Percentiles rank a stretch among this genome's conserved stretches.
Evolutionary conservation across 2,113 vertebrate species (phyloP).

Genomic region (Microtus oregoni): DNA sequence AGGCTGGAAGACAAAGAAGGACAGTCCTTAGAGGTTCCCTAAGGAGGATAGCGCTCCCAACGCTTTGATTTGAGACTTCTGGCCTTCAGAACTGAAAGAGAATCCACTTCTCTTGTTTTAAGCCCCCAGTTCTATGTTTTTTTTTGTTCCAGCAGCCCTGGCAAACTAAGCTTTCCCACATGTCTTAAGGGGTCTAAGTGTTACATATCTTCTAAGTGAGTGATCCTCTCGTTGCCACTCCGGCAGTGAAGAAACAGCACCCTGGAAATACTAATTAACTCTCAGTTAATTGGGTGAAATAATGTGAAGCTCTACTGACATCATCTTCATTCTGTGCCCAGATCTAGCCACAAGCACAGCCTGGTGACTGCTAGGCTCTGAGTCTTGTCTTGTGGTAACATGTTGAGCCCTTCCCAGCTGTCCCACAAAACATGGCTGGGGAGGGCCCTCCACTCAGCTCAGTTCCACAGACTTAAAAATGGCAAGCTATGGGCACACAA

Average conservation of each 20-base stretch:
- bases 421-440: background rate
- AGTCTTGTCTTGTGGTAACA: conserved; percentile 72
- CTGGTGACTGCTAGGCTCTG: conserved; percentile 65
- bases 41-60: background rate
- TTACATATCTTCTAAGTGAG: background rate
- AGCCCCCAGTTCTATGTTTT: background rate
- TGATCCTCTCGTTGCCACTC: background rate
- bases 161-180: background rate
- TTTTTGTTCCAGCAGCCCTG: background rate
- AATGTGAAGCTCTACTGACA: conserved; percentile 67
- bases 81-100: background rate
- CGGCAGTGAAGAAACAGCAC: background rate
- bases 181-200: background rate
- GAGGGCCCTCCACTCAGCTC: background rate
- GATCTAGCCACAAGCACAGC: conserved; percentile 69
- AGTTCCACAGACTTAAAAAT: background rate
- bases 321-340: conserved; percentile 75
- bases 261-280: conserved; percentile 76
- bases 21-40: background rate
- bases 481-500: background rate
- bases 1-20: background rate
- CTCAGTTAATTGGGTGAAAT: conserved; percentile 75
- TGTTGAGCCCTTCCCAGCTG: conserved; percentile 39
- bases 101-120: background rate
- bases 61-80: conserved; percentile 3